Evolutionary conservation across 2,888 invertebrate species (phyloP).

Genomic region (Lithodes maja): DNA sequence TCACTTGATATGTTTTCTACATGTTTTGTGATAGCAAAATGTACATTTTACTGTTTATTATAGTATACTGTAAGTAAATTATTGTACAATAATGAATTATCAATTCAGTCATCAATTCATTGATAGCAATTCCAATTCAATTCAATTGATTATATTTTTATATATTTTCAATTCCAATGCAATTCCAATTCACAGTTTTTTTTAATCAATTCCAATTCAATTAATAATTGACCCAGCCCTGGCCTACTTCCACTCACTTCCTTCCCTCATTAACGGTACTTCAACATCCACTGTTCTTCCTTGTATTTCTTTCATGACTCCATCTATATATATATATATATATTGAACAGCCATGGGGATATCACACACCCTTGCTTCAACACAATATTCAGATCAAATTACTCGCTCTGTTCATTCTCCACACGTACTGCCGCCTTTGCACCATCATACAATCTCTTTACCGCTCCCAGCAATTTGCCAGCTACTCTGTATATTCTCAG

Average conservation of each 20-base stretch:
- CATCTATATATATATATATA: too few species aligned
- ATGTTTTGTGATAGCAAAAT: background rate
- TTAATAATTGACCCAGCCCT: background rate
- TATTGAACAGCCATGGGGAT: too few species aligned
- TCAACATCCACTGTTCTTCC: too few species aligned
- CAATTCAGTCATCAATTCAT: constrained; percentile 1
- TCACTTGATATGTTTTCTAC: background rate
- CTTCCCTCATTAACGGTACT: too few species aligned
- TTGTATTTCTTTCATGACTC: too few species aligned
- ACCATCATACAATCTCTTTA: too few species aligned
- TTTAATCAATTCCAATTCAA: background rate
- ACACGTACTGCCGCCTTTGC: too few species aligned
- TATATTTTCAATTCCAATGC: background rate
- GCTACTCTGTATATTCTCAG: too few species aligned
- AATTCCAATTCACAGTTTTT: background rate
- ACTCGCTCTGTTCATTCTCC: too few species aligned
- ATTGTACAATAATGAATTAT: background rate
- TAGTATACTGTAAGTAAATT: background rate
- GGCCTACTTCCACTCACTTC: background rate
- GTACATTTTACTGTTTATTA: background rate
- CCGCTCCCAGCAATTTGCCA: too few species aligned
- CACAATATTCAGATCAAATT: too few species aligned
- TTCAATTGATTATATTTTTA: background rate
- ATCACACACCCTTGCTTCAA: too few species aligned
- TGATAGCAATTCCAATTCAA: background rate